These are phyloP conservation scores for Sinocyclocheilus rhinocerous DNA, from an alignment of 2,113 vertebrate genomes.

Conservation along the genomic window DNA sequence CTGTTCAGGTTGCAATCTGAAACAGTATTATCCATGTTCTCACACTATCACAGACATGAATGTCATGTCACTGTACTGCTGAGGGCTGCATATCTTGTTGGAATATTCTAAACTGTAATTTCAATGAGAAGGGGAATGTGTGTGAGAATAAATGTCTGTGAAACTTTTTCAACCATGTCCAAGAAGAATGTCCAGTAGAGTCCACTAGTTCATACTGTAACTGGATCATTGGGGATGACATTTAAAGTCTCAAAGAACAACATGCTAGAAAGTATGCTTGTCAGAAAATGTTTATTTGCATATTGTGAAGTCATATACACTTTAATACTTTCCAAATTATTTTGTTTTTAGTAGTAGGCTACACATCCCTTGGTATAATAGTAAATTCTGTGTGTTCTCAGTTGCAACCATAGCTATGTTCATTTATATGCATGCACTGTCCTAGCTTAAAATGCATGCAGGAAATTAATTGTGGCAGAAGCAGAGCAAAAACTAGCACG, in stretches of 20 bases:
- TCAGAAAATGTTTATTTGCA: constrained; percentile 2
- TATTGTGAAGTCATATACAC: neutral
- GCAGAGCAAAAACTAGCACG: neutral
- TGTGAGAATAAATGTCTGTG: neutral
- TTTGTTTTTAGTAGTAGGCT: neutral
- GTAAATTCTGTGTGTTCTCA: neutral
- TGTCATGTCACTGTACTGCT: neutral
- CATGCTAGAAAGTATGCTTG: neutral
- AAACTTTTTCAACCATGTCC: neutral
- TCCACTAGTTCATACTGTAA: neutral
- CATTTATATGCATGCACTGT: neutral
- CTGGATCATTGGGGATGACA: neutral
- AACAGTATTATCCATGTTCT: constrained; percentile 13
- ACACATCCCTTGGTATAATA: neutral
- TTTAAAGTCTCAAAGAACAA: neutral
- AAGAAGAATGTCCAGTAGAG: neutral
- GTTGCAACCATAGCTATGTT: neutral
- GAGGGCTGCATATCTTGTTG: constrained; percentile 2
- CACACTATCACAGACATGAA: constrained; percentile 33
- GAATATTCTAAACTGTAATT: neutral
- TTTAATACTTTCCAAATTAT: neutral
- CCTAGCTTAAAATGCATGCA: neutral
- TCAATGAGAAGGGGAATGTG: neutral
- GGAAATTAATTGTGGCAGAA: neutral
- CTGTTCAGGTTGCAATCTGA: constrained; percentile 20